These are phyloP conservation scores for Botia kubotai DNA, from an alignment of 2,797 vertebrate species.

Conservation along the genomic window DNA sequence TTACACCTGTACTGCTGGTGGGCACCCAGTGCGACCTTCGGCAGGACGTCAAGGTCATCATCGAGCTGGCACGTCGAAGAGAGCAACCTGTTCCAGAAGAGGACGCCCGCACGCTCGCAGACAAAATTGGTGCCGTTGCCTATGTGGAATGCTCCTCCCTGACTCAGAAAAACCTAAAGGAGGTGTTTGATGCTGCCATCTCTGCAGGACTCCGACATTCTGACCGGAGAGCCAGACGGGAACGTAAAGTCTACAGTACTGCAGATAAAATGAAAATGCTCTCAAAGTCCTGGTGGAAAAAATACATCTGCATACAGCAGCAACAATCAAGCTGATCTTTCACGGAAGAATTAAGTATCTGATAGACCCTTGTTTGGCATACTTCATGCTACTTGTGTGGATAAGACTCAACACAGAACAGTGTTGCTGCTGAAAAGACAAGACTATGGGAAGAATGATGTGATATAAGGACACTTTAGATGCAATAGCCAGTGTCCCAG, in stretches of 20 bases:
- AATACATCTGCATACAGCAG: constrained; percentile 84
- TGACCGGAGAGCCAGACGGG: constrained; percentile 74
- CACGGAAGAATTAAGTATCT: constrained; percentile 31
- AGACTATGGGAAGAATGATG: not conserved
- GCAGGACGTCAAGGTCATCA: constrained; percentile 87
- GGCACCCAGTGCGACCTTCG: constrained; percentile 89
- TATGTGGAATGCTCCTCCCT: constrained; percentile 87
- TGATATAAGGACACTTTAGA: not conserved
- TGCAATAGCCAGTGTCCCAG: not conserved
- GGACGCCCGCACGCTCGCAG: constrained; percentile 79
- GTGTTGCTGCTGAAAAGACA: not conserved
- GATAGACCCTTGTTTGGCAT: constrained; percentile 21
- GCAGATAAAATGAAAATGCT: constrained; percentile 87
- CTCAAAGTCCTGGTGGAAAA: constrained; percentile 89
- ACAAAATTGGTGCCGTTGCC: constrained; percentile 80
- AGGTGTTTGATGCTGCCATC: constrained; percentile 87
- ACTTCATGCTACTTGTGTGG: constrained; percentile 20
- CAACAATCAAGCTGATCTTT: constrained; percentile 6
- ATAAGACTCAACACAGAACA: not conserved
- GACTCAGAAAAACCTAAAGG: constrained; percentile 89
- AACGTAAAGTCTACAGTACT: constrained; percentile 80
- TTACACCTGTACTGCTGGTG: constrained; percentile 83
- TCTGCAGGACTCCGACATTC: constrained; percentile 78
- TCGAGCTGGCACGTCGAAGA: constrained; percentile 79
- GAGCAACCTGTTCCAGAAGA: constrained; percentile 81